These are phyloP conservation scores for Dysidea cf. avara DNA, from an alignment of 37 sponge, comb jelly and placozoan genomes.

Conservation along the genomic window DNA sequence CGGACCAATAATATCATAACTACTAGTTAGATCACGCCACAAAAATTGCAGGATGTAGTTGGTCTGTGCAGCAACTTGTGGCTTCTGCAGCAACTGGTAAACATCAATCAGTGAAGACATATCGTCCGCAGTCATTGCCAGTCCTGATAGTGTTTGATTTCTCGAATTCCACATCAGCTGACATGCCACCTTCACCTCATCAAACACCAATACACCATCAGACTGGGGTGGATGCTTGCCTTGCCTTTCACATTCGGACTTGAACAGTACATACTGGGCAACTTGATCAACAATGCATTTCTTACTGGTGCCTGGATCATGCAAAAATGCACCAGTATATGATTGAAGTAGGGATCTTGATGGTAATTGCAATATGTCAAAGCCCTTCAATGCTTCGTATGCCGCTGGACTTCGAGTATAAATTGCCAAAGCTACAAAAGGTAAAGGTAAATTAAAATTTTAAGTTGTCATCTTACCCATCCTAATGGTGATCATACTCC, in stretches of 20 bases:
- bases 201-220: too few relatives aligned
- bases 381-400: slow-evolving; percentile 10
- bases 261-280: not conserved
- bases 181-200: too few relatives aligned
- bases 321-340: slow-evolving; percentile 1
- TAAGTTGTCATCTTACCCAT: not conserved
- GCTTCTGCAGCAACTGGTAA: slow-evolving; percentile 4
- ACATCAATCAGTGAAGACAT: not conserved
- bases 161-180: too few relatives aligned
- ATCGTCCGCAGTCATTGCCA: not conserved
- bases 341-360: not conserved
- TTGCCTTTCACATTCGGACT: too few relatives aligned
- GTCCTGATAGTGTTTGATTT: too few relatives aligned
- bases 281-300: too few relatives aligned
- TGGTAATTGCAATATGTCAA: not conserved
- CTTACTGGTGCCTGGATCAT: not conserved
- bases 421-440: too few relatives aligned
- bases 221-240: too few relatives aligned
- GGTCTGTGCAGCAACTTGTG: slow-evolving; percentile 5
- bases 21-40: slow-evolving; percentile 41
- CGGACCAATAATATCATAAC: too few relatives aligned
- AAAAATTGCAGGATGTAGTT: slow-evolving; percentile 36
- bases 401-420: slow-evolving; percentile 12
- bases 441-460: not conserved
- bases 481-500: slow-evolving; percentile 2